These are phyloP conservation scores for Volucella bombylans DNA, from an alignment of 2,888 invertebrate genomes.

Conservation along the genomic window DNA sequence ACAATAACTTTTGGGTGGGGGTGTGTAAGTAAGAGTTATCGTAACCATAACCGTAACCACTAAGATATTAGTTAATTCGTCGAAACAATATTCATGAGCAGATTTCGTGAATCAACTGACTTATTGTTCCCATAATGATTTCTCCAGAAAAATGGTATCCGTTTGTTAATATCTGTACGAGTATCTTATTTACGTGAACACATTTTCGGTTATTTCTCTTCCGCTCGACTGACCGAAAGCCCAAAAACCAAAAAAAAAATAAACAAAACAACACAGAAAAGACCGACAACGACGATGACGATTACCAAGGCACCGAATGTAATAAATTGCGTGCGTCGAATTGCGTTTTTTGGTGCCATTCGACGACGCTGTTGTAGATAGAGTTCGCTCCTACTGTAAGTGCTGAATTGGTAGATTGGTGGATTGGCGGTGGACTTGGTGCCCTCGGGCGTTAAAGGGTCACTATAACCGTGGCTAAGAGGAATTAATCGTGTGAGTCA, in stretches of 20 bases:
- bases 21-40: too few relatives aligned
- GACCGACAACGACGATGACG: conserved; percentile 13
- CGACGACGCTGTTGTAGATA: conserved; percentile 25
- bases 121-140: conserved; percentile 45
- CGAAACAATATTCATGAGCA: conserved; percentile 16
- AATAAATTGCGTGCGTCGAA: conserved; percentile 72
- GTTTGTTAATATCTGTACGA: conserved; percentile 13
- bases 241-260: conserved; percentile 1
- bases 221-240: conserved; percentile 22
- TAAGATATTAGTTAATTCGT: conserved; percentile 25
- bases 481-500: conserved; percentile 71
- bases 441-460: conserved; percentile 60
- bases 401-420: conserved; percentile 6
- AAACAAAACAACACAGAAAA: not conserved
- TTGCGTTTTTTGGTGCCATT: conserved; percentile 64
- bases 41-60: conserved; percentile 30
- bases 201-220: conserved; percentile 32
- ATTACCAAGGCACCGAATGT: conserved; percentile 1
- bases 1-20: conserved; percentile 41
- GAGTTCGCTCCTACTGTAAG: conserved; percentile 13
- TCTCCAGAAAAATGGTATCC: conserved; percentile 27
- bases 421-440: too few relatives aligned
- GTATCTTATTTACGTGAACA: not conserved
- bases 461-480: conserved; percentile 69
- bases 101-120: conserved; percentile 63